phyloP scores from a whole-genome alignment of 2,888 invertebrate species.

The Synergus umbraculus region DNA sequence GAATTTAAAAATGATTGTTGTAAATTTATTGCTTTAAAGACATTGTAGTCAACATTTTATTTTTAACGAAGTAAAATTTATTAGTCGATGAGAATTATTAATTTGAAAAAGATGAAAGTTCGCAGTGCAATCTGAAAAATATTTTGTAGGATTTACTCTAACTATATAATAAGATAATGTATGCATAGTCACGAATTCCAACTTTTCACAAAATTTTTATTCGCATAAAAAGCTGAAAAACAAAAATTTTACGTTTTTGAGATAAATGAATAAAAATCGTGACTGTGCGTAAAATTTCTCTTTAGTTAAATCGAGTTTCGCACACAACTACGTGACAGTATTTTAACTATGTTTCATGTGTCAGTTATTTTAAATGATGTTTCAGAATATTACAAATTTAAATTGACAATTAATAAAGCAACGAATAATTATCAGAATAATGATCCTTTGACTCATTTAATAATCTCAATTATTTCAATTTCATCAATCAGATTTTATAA shows the following conservation, averaged over 20 bases:
- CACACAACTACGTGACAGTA: background rate
- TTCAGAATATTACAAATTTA: background rate
- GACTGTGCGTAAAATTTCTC: constrained; percentile 7
- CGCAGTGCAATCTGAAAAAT: background rate
- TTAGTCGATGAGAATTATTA: background rate
- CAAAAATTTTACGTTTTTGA: background rate
- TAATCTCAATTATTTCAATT: background rate
- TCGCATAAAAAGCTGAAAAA: background rate
- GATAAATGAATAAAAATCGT: background rate
- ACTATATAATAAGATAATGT: background rate
- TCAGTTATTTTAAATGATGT: background rate
- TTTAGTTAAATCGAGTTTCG: background rate
- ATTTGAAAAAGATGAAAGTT: background rate
- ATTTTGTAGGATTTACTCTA: background rate
- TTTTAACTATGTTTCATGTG: too few relatives aligned
- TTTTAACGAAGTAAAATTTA: background rate
- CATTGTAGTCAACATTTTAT: background rate
- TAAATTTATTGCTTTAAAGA: background rate
- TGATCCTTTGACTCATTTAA: background rate
- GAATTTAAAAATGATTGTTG: background rate
- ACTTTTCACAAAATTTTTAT: background rate
- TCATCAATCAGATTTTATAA: background rate
- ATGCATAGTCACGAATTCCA: constrained; percentile 14
- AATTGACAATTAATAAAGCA: background rate
- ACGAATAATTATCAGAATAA: background rate